phyloP scores from a whole-genome alignment of 2,888 invertebrate genomes.

The Cheilosia grossa region DNA sequence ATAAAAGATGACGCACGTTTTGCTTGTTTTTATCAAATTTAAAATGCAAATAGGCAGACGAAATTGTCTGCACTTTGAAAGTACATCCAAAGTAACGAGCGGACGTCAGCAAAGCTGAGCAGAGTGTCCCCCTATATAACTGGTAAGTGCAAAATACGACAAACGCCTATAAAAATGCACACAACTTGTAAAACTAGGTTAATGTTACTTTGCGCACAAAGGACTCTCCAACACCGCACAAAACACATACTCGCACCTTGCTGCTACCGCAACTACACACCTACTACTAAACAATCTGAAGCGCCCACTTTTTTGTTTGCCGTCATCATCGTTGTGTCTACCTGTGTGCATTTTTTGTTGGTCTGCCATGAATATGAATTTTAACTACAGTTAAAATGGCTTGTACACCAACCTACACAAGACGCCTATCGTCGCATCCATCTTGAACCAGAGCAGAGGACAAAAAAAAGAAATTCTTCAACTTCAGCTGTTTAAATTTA shows the following conservation, averaged over 20 bases:
- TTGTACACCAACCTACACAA: slow-evolving; percentile 15
- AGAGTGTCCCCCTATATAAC: too few relatives aligned
- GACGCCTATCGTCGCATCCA: slow-evolving; percentile 21
- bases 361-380: slow-evolving; percentile 41
- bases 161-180: slow-evolving; percentile 5
- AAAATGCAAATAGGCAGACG: not conserved
- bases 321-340: slow-evolving; percentile 14
- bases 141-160: slow-evolving; percentile 21
- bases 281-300: slow-evolving; percentile 1
- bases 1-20: not conserved
- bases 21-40: not conserved
- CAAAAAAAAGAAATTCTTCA: not conserved
- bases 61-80: slow-evolving; percentile 6
- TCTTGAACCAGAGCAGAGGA: slow-evolving; percentile 4
- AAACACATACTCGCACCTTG: too few relatives aligned
- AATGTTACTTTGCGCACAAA: slow-evolving; percentile 56
- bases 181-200: slow-evolving; percentile 45
- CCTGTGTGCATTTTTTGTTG: slow-evolving; percentile 24
- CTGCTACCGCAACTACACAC: not conserved
- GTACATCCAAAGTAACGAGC: too few relatives aligned
- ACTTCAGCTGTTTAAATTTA: slow-evolving; percentile 56
- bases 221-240: not conserved
- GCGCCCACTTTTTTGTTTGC: slow-evolving; percentile 17
- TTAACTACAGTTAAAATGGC: slow-evolving; percentile 39
- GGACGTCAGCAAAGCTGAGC: not conserved